Evolutionary conservation across 2,113 vertebrate genomes (phyloP).

Genomic region (Hippopotamus amphibius): DNA sequence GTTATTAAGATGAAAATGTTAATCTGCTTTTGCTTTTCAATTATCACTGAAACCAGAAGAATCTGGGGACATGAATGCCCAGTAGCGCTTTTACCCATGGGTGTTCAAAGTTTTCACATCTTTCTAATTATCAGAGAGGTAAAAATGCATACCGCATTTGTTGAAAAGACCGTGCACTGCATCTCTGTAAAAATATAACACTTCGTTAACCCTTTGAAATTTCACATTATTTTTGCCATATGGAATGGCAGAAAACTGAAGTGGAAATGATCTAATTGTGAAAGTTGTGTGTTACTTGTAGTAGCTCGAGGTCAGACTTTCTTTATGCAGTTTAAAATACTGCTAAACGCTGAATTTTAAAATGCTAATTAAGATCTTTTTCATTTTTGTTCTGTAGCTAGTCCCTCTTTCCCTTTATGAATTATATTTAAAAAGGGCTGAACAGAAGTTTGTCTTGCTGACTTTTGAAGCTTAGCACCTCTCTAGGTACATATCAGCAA

Average conservation of each 20-base stretch:
- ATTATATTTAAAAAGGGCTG: background rate
- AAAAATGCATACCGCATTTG: background rate
- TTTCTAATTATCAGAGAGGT: slow-evolving; percentile 54
- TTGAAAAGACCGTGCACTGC: background rate
- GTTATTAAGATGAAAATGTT: slow-evolving; percentile 55
- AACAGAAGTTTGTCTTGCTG: background rate
- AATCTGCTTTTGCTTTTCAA: slow-evolving; percentile 50
- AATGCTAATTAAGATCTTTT: background rate
- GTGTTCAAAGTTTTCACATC: slow-evolving; percentile 21
- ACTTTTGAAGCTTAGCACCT: background rate
- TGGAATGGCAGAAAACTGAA: background rate
- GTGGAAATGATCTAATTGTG: slow-evolving; percentile 17
- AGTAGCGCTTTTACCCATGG: background rate
- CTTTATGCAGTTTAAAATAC: background rate
- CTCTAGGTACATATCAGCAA: background rate
- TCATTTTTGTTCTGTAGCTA: background rate
- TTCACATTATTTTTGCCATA: background rate
- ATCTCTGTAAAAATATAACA: background rate
- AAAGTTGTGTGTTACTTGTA: background rate
- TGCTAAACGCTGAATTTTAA: background rate
- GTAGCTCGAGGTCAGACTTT: background rate
- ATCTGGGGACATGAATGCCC: background rate
- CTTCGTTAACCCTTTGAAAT: slow-evolving; percentile 15
- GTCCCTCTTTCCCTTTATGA: background rate
- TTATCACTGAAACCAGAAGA: slow-evolving; percentile 33